Conservation (phyloP, 2,797 vertebrate genomes). For the Anisognathus igniventris region DNA sequence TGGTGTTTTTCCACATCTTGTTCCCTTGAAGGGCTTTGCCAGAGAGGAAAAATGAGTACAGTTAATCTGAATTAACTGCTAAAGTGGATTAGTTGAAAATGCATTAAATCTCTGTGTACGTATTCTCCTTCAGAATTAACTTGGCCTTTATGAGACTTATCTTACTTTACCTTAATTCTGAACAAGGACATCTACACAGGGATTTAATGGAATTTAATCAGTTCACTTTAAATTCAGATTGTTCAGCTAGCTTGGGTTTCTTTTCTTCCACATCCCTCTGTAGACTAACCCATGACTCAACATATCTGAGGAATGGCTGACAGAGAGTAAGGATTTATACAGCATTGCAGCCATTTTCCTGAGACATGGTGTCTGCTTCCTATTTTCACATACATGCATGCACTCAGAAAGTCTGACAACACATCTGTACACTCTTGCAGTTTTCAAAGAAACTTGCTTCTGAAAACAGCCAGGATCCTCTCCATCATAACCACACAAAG, state of each 20-base stretch:
- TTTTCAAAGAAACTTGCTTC: not conserved
- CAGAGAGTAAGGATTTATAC: not conserved
- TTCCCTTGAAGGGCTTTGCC: not conserved
- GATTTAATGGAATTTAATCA: conserved; percentile 24
- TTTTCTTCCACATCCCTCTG: not conserved
- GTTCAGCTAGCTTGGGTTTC: not conserved
- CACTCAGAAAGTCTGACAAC: not conserved
- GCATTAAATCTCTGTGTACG: not conserved
- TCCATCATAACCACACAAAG: not conserved
- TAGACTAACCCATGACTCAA: not conserved
- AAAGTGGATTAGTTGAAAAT: conserved; percentile 49
- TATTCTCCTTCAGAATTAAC: conserved; percentile 27
- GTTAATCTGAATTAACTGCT: conserved; percentile 49
- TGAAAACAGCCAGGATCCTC: not conserved
- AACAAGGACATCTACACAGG: conserved; percentile 6
- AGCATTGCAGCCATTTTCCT: not conserved
- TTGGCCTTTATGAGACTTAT: conserved; percentile 19
- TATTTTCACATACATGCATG: rapidly evolving
- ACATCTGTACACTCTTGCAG: rapidly evolving
- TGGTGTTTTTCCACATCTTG: not conserved
- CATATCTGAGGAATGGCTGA: not conserved
- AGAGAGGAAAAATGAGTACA: not conserved
- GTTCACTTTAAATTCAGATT: conserved; percentile 3
- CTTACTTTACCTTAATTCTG: conserved; percentile 29
- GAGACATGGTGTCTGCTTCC: not conserved